Conservation (phyloP, 2,888 invertebrate species). For the Isoperla grammatica region DNA sequence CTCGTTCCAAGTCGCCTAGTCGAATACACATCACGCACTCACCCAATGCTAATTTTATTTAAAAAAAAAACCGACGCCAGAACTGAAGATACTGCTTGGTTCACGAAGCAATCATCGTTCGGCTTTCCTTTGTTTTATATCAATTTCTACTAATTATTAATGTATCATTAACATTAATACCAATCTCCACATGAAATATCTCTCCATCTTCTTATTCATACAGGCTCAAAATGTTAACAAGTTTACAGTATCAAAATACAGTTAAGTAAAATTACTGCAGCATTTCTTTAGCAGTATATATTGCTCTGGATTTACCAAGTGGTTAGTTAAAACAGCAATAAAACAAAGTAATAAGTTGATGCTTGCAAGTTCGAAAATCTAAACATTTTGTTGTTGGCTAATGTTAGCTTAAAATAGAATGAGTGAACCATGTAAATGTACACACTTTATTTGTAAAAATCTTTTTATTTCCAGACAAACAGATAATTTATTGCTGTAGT, state of each 20-base stretch:
- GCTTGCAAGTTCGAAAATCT: not conserved
- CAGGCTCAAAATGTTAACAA: conserved; percentile 28
- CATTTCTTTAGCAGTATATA: conserved; percentile 28
- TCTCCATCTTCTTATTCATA: conserved; percentile 24
- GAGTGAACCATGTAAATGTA: too few relatives aligned
- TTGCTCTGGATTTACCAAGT: conserved; percentile 29
- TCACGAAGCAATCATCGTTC: conserved; percentile 26
- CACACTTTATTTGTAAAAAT: too few relatives aligned
- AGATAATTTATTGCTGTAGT: conserved; percentile 5
- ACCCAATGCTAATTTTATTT: conserved; percentile 8
- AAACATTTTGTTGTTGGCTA: too few relatives aligned
- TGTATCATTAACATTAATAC: conserved; percentile 26
- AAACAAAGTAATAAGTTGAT: conserved; percentile 21
- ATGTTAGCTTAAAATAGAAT: too few relatives aligned
- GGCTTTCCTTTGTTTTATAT: conserved; percentile 21
- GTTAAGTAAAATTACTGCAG: conserved; percentile 30
- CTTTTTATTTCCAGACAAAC: not conserved
- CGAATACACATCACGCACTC: too few relatives aligned
- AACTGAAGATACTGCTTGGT: conserved; percentile 19
- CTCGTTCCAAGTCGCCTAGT: too few relatives aligned
- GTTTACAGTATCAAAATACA: conserved; percentile 34
- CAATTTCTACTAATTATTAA: conserved; percentile 25
- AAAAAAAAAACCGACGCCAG: conserved; percentile 26
- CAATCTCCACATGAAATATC: conserved; percentile 26
- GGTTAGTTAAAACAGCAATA: conserved; percentile 20